A percentile compares a stretch with the other conserved stretches of the same genome.
phyloP scores from a whole-genome alignment of 2,797 vertebrate genomes.

The Notolepis coatsorum region DNA sequence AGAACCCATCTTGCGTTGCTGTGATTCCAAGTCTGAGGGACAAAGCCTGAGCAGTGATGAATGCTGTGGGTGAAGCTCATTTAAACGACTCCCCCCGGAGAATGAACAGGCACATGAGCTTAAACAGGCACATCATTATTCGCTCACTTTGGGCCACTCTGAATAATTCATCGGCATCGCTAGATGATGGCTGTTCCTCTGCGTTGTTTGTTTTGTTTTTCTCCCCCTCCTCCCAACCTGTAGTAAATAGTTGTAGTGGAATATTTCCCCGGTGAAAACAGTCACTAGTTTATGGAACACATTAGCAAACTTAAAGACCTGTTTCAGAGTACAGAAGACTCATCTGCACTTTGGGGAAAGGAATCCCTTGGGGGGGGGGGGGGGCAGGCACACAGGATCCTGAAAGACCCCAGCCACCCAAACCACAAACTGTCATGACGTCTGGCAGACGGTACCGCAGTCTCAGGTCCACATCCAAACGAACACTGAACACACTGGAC shows the following conservation, averaged over 20 bases:
- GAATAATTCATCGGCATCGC: conserved; percentile 26
- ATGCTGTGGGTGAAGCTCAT: conserved; percentile 48
- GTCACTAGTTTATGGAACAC: conserved; percentile 42
- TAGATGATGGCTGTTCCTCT: conserved; percentile 9
- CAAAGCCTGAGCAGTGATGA: conserved; percentile 48
- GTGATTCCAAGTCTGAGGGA: conserved; percentile 45
- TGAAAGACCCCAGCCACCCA: no score
- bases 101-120: no score
- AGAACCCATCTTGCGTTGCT: conserved; percentile 68
- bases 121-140: conserved; percentile 51
- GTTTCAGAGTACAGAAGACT: no score
- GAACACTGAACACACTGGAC: no score
- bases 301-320: no score
- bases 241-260: conserved; percentile 14
- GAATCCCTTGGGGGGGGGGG: no score
- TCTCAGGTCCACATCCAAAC: no score
- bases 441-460: no score
- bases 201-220: conserved; percentile 25
- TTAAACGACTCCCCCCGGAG: conserved; percentile 59
- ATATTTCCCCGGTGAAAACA: conserved; percentile 22
- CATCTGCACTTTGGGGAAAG: no score
- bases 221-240: conserved; percentile 21
- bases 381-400: no score
- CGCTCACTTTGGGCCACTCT: conserved; percentile 21
- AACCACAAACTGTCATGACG: no score